Percentiles rank a stretch among this genome's conserved stretches.
phyloP scores from a whole-genome alignment of 2,797 vertebrate species.

The Hippocampus kuda region DNA sequence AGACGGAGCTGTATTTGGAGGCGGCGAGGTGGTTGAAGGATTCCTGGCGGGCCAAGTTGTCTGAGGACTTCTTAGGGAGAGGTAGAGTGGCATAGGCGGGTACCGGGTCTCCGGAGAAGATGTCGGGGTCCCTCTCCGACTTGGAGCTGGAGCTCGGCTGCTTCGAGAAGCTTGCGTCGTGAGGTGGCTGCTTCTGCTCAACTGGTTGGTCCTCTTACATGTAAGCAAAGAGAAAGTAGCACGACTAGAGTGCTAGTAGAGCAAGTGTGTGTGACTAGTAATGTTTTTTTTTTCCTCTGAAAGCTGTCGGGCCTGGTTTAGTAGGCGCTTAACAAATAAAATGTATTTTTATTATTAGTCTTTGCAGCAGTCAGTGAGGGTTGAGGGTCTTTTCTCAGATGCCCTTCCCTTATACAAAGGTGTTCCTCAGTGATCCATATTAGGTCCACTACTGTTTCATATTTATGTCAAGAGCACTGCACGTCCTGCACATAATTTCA shows the following conservation, averaged over 20 bases:
- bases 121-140: slow-evolving; percentile 16
- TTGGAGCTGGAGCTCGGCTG: slow-evolving; percentile 12
- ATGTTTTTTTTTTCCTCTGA: no score
- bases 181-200: slow-evolving; percentile 7
- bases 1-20: slow-evolving; percentile 83
- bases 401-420: no score
- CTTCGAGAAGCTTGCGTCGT: slow-evolving; percentile 15
- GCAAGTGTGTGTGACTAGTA: neutral
- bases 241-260: neutral
- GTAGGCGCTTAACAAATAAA: no score
- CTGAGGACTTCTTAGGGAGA: slow-evolving; percentile 39
- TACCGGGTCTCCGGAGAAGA: slow-evolving; percentile 27
- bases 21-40: slow-evolving; percentile 73
- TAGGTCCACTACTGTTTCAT: no score
- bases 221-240: neutral
- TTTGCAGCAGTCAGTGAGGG: no score
- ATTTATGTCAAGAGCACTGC: no score
- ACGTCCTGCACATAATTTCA: no score
- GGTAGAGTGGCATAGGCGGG: slow-evolving; percentile 46
- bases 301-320: no score
- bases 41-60: slow-evolving; percentile 41
- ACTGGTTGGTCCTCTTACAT: neutral
- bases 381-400: no score
- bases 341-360: no score
- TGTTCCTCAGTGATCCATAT: no score